Percentiles rank a stretch among this genome's conserved stretches.
These are phyloP conservation scores for Pelecanus crispus DNA, from an alignment of 2,113 vertebrate species.

Conservation along the genomic window DNA sequence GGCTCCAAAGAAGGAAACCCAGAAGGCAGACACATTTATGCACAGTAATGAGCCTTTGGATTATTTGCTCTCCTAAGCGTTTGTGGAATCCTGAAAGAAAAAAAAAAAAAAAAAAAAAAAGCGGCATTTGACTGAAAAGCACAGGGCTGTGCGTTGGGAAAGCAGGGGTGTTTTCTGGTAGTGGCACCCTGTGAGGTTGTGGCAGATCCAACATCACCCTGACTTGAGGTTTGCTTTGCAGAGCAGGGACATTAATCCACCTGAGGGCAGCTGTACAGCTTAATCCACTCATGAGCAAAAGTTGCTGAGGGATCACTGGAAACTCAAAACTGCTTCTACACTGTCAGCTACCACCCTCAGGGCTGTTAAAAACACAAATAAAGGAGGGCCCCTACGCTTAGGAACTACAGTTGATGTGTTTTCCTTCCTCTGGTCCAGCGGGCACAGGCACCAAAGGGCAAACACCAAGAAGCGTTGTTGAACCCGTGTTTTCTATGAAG, in stretches of 20 bases:
- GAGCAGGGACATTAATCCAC: neutral
- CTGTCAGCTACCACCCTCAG: neutral
- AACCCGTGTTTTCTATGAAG: neutral
- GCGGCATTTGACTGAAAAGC: neutral
- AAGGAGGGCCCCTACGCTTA: neutral
- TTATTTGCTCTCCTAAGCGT: neutral
- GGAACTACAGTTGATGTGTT: rapidly evolving
- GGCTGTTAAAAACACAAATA: neutral
- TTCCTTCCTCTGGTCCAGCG: neutral
- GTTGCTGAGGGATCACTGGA: neutral
- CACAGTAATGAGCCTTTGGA: neutral
- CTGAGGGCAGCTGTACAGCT: neutral
- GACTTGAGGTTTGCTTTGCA: neutral
- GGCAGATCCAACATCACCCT: neutral
- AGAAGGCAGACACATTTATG: neutral
- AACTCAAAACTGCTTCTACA: neutral
- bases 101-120: neutral
- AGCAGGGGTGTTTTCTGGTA: neutral
- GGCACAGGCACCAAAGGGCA: neutral
- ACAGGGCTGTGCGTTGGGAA: neutral
- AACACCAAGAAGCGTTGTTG: neutral
- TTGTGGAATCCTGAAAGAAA: neutral
- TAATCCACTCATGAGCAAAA: neutral
- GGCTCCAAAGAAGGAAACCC: neutral
- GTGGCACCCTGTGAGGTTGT: neutral